Percentiles rank a stretch among this genome's conserved stretches.
phyloP scores from a whole-genome alignment of 2,888 invertebrate genomes.

The Rhimphoctona megacephalus region DNA sequence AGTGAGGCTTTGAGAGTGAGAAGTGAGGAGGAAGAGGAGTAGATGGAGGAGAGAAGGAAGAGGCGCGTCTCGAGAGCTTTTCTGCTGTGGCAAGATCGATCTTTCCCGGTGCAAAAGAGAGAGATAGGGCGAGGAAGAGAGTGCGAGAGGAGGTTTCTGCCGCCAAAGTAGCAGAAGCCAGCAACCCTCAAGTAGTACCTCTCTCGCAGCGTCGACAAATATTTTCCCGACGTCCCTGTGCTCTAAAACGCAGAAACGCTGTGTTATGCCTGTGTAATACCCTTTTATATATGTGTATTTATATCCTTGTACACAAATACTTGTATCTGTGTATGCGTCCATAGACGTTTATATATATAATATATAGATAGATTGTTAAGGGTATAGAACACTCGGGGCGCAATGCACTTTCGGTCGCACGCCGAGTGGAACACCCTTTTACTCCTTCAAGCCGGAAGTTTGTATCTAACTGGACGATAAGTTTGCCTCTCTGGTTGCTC shows the following conservation, averaged over 20 bases:
- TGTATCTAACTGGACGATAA: constrained; percentile 70
- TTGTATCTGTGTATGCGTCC: background rate
- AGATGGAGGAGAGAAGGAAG: constrained; percentile 11
- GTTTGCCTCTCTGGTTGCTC: constrained; percentile 57
- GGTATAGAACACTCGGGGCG: constrained; percentile 48
- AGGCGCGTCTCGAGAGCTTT: constrained; percentile 65
- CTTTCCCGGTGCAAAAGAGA: constrained; percentile 34
- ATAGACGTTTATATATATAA: background rate
- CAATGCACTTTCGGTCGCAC: constrained; percentile 66
- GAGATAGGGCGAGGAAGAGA: constrained; percentile 7
- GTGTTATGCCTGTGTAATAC: constrained; percentile 9
- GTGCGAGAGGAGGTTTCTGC: constrained; percentile 42
- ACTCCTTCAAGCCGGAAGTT: constrained; percentile 64
- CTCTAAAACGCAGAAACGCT: constrained; percentile 46
- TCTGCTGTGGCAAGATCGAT: constrained; percentile 62
- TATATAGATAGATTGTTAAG: constrained; percentile 13
- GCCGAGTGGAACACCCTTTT: constrained; percentile 60
- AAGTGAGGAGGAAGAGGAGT: constrained; percentile 41
- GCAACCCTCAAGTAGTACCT: constrained; percentile 37
- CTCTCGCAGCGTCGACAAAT: constrained; percentile 67
- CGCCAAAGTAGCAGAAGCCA: constrained; percentile 58
- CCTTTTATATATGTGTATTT: constrained; percentile 4
- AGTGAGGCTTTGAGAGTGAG: constrained; percentile 64
- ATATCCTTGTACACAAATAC: constrained; percentile 13
- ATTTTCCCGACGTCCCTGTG: constrained; percentile 63